A percentile compares a stretch with the other conserved stretches of the same genome.
Evolutionary conservation across 2,113 vertebrate species (phyloP).

Genomic region (Corythoichthys haematopterus): DNA sequence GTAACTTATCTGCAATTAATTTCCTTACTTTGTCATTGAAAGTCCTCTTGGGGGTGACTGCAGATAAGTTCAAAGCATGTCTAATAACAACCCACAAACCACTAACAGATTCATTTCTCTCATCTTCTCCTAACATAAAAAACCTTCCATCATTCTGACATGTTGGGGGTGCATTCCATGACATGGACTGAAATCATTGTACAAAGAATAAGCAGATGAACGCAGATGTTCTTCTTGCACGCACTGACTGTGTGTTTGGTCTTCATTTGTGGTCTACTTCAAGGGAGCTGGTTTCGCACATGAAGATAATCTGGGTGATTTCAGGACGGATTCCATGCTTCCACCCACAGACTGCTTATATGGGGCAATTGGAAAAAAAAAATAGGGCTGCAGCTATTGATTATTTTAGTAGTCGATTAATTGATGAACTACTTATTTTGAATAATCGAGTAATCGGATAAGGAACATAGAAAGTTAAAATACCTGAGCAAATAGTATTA

Average conservation of each 20-base stretch:
- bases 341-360: background rate
- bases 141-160: constrained; percentile 32
- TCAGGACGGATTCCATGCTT: background rate
- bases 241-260: constrained; percentile 14
- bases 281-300: background rate
- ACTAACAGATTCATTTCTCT: constrained; percentile 28
- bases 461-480: too few relatives aligned
- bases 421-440: too few relatives aligned
- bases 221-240: constrained; percentile 24
- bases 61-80: constrained; percentile 37
- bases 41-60: constrained; percentile 5
- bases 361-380: background rate
- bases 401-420: too few relatives aligned
- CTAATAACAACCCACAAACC: constrained; percentile 44
- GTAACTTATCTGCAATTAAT: background rate
- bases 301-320: background rate
- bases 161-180: constrained; percentile 19
- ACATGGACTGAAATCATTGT: constrained; percentile 38
- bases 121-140: constrained; percentile 37
- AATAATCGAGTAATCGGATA: too few relatives aligned
- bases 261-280: background rate
- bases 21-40: constrained; percentile 3
- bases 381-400: too few relatives aligned
- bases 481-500: background rate
- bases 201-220: constrained; percentile 43